phyloP scores from a whole-genome alignment of 2,113 vertebrate genomes.

The Vulpes lagopus region DNA sequence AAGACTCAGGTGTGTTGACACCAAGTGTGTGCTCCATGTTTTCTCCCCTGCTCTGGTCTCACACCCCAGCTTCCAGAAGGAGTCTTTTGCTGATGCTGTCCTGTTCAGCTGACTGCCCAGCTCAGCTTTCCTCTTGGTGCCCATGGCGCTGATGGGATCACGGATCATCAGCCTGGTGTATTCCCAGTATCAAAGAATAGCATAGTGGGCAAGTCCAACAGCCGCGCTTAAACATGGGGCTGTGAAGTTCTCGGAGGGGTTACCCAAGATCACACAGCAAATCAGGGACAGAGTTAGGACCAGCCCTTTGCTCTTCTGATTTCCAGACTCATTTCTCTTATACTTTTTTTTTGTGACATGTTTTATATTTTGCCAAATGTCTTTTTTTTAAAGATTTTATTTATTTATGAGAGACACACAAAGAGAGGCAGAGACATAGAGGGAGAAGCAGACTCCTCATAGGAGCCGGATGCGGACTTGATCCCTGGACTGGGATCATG shows the following conservation, averaged over 20 bases:
- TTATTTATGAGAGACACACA: too few species aligned
- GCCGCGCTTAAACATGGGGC: neutral
- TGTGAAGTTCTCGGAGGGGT: neutral
- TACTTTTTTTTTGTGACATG: neutral
- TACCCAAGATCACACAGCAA: neutral
- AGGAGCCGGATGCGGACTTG: too few species aligned
- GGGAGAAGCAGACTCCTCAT: too few species aligned
- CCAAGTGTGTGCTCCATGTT: neutral
- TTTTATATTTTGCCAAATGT: neutral
- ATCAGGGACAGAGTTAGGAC: neutral
- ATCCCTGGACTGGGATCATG: too few species aligned
- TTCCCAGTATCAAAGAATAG: neutral
- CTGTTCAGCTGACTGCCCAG: neutral
- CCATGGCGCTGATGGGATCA: neutral
- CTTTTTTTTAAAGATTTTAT: too few species aligned
- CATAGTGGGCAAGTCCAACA: neutral
- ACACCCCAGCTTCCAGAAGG: neutral
- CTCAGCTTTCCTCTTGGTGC: neutral
- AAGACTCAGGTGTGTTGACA: neutral
- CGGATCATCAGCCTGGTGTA: neutral
- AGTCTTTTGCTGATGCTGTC: neutral
- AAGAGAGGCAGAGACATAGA: too few species aligned
- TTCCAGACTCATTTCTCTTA: neutral
- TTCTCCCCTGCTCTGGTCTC: neutral
- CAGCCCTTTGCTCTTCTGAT: neutral